phyloP scores from a whole-genome alignment of 2,797 vertebrate species.

The Bryconaethiops microstoma region DNA sequence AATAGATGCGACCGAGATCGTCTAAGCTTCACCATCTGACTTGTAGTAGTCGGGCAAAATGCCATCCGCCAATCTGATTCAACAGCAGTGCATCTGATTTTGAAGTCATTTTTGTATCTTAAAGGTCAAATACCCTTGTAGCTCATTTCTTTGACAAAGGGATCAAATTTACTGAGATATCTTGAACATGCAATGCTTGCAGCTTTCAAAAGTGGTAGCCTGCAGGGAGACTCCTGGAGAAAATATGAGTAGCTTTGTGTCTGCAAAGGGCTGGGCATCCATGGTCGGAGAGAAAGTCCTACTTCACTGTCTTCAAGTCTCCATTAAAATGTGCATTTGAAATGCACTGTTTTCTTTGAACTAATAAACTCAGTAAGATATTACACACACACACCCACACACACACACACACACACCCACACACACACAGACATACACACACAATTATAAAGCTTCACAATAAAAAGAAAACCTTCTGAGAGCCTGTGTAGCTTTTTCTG shows the following conservation, averaged over 20 bases:
- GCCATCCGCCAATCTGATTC: constrained; percentile 58
- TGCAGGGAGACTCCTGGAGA: neutral
- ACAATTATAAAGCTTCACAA: no score
- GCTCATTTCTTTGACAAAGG: constrained; percentile 24
- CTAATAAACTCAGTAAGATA: neutral
- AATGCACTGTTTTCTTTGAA: neutral
- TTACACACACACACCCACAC: no score
- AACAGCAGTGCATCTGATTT: constrained; percentile 41
- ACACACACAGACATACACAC: no score
- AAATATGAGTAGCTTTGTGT: neutral
- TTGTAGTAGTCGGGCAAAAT: constrained; percentile 50
- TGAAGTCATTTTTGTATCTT: constrained; percentile 43
- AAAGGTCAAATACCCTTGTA: constrained; percentile 54
- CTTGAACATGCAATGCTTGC: constrained; percentile 26
- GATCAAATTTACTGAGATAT: constrained; percentile 16
- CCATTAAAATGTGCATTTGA: neutral
- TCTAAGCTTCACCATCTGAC: constrained; percentile 40
- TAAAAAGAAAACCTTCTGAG: neutral
- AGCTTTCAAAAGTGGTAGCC: neutral
- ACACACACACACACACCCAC: no score
- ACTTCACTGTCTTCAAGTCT: no score
- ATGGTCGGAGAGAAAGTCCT: no score
- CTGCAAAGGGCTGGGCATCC: neutral
- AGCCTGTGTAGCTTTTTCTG: neutral
- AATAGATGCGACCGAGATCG: constrained; percentile 42